Percentiles rank a stretch among this genome's conserved stretches.
phyloP scores from a whole-genome alignment of 2,888 invertebrate species.

The Eristalinus aeneus region DNA sequence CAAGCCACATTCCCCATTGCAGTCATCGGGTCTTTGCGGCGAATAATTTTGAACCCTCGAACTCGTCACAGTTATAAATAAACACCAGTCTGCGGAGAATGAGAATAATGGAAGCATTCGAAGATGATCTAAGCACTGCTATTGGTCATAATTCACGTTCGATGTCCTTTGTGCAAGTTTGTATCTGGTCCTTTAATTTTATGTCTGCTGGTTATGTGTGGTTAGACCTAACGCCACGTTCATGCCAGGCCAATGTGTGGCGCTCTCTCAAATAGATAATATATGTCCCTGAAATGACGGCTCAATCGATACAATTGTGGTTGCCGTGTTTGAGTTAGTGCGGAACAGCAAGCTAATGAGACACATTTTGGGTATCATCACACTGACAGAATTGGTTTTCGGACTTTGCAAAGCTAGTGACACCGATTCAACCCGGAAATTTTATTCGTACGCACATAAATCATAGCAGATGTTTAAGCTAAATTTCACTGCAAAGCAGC shows the following conservation, averaged over 20 bases:
- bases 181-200: slow-evolving; percentile 60
- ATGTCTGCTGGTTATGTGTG: slow-evolving; percentile 20
- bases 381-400: slow-evolving; percentile 24
- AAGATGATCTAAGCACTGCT: slow-evolving; percentile 22
- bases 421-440: slow-evolving; percentile 30
- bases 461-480: neutral
- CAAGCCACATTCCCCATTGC: too few species aligned
- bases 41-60: neutral
- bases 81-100: neutral
- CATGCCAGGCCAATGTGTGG: slow-evolving; percentile 1
- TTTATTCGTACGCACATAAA: neutral
- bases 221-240: neutral
- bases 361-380: neutral
- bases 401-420: slow-evolving; percentile 23
- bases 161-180: slow-evolving; percentile 26
- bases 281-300: slow-evolving; percentile 52
- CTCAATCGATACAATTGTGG: slow-evolving; percentile 62
- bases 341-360: neutral
- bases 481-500: neutral
- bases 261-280: slow-evolving; percentile 48
- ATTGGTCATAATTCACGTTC: slow-evolving; percentile 37
- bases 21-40: neutral
- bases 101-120: neutral
- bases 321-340: slow-evolving; percentile 24
- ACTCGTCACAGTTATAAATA: slow-evolving; percentile 36